phyloP scores from a whole-genome alignment of 2,797 vertebrate species.

The Spinus olivaceus region DNA sequence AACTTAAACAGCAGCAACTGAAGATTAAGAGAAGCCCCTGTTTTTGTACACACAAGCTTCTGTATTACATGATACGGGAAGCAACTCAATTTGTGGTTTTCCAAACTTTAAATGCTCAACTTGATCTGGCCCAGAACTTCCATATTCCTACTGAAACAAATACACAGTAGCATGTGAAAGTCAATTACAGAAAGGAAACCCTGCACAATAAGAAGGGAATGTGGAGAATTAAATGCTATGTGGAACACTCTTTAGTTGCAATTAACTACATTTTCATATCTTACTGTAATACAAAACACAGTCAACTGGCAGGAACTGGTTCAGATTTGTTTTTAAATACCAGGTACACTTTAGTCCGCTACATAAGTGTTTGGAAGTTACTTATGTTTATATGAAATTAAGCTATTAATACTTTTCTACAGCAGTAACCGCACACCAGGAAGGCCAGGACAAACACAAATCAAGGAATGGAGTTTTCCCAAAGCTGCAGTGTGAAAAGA shows the following conservation, averaged over 20 bases:
- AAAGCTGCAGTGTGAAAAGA: conserved; percentile 89
- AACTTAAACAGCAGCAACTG: conserved; percentile 80
- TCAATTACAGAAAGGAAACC: conserved; percentile 67
- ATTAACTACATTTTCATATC: conserved; percentile 72
- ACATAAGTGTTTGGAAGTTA: conserved; percentile 79
- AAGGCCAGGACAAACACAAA: conserved; percentile 87
- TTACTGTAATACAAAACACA: conserved; percentile 80
- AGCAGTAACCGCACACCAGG: conserved; percentile 92
- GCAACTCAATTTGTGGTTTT: conserved; percentile 53
- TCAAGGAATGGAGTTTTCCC: conserved; percentile 85
- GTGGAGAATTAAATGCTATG: conserved; percentile 66
- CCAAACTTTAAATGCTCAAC: conserved; percentile 50
- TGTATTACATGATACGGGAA: conserved; percentile 47
- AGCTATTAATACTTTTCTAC: conserved; percentile 90
- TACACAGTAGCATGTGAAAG: conserved; percentile 55
- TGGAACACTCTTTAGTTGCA: conserved; percentile 71
- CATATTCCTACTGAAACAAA: conserved; percentile 61
- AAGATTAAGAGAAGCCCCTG: conserved; percentile 68
- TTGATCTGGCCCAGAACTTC: conserved; percentile 65
- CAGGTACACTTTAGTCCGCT: conserved; percentile 76
- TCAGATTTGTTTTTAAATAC: conserved; percentile 78
- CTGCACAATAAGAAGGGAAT: conserved; percentile 66
- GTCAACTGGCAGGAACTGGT: conserved; percentile 76
- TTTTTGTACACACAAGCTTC: conserved; percentile 51
- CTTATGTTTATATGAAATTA: conserved; percentile 85